Conservation (phyloP, 1,140 invertebrate genomes). For the Calephelis virginiensis region DNA sequence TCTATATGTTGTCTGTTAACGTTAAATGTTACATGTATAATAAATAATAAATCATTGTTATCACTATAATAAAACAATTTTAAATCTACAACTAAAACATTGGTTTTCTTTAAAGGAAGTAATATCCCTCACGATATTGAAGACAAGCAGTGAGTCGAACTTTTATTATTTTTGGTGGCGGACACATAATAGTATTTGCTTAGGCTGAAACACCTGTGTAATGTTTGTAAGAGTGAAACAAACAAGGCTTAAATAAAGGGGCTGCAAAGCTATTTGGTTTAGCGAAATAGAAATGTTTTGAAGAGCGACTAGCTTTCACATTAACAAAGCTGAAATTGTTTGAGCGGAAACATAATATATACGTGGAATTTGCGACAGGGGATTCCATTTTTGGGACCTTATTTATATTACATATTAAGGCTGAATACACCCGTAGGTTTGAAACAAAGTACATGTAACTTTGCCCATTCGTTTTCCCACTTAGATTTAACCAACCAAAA, state of each 20-base stretch:
- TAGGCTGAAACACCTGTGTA: slow-evolving; percentile 9
- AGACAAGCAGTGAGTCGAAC: not conserved
- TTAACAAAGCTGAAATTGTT: slow-evolving; percentile 13
- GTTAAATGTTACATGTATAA: no score
- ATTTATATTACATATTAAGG: not conserved
- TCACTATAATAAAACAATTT: no score
- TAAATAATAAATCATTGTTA: no score
- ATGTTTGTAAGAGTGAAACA: slow-evolving; percentile 14
- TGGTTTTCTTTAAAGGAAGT: not conserved
- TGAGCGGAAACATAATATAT: slow-evolving; percentile 9
- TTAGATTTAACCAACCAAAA: no score
- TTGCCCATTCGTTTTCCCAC: no score
- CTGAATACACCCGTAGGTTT: no score
- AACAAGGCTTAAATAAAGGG: slow-evolving; percentile 14
- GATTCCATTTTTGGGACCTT: slow-evolving; percentile 4
- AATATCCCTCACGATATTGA: not conserved
- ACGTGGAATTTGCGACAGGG: slow-evolving; percentile 12
- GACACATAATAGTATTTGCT: not conserved
- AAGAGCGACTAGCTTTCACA: slow-evolving; percentile 8
- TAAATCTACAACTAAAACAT: no score
- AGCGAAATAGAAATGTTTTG: slow-evolving; percentile 12
- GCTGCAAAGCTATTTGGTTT: slow-evolving; percentile 14
- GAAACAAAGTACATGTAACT: no score
- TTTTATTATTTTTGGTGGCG: slow-evolving; percentile 1
- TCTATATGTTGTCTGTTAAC: no score